These are phyloP conservation scores for Cremastobaeus sp. DNA, from an alignment of 2,888 invertebrate species.

Conservation along the genomic window DNA sequence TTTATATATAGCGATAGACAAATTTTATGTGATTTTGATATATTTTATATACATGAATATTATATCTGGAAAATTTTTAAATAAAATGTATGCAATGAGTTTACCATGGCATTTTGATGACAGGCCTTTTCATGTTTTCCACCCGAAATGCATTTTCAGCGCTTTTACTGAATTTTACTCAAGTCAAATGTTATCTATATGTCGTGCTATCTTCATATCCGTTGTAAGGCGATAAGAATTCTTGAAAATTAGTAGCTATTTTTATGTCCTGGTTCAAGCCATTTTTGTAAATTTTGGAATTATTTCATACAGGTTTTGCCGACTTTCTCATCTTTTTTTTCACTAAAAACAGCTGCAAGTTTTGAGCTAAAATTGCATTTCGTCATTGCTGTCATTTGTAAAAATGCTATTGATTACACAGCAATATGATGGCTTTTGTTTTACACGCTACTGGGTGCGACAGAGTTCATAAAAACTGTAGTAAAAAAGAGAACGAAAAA, in stretches of 20 bases:
- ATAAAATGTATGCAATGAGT: slow-evolving; percentile 26
- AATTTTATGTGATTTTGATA: slow-evolving; percentile 41
- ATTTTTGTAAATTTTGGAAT: neutral
- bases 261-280: slow-evolving; percentile 31
- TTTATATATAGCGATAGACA: slow-evolving; percentile 25
- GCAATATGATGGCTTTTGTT: slow-evolving; percentile 39
- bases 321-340: too few species aligned
- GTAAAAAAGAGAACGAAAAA: slow-evolving; percentile 52
- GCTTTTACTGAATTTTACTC: slow-evolving; percentile 29
- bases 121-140: slow-evolving; percentile 4
- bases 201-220: slow-evolving; percentile 48
- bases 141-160: slow-evolving; percentile 44
- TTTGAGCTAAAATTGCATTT: too few species aligned
- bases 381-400: slow-evolving; percentile 3
- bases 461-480: slow-evolving; percentile 18
- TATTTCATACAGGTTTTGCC: too few species aligned
- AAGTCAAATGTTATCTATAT: slow-evolving; percentile 47
- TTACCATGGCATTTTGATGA: neutral
- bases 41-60: slow-evolving; percentile 44
- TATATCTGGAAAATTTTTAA: slow-evolving; percentile 10
- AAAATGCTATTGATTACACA: neutral
- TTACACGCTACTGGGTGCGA: slow-evolving; percentile 1
- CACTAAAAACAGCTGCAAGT: too few species aligned
- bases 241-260: slow-evolving; percentile 45
- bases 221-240: slow-evolving; percentile 39